phyloP scores from a whole-genome alignment of 30 jellyfish, hydroid and myxozoan genomes.

The Cassiopea xamachana region DNA sequence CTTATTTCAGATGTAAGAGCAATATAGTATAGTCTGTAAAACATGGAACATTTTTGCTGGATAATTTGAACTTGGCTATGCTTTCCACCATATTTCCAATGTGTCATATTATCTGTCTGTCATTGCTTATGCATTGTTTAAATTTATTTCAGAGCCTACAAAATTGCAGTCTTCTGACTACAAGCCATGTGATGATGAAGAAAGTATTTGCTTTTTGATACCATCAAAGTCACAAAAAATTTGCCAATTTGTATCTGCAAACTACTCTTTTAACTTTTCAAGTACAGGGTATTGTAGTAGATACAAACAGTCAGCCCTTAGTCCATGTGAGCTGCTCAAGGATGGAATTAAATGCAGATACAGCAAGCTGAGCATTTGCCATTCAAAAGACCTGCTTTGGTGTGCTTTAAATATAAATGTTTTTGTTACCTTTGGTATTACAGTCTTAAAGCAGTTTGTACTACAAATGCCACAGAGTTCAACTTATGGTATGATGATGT shows the following conservation, averaged over 20 bases:
- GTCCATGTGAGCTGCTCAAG: not conserved
- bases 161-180: not conserved
- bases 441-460: not conserved
- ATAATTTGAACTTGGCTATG: too few species aligned
- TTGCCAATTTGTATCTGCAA: not conserved
- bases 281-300: not conserved
- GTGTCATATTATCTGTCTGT: not conserved
- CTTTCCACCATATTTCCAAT: not conserved
- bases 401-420: not conserved
- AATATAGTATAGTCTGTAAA: too few species aligned
- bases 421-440: not conserved
- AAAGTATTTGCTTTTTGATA: not conserved
- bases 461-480: not conserved
- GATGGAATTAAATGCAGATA: not conserved
- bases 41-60: too few species aligned
- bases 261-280: conserved; percentile 1
- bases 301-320: not conserved
- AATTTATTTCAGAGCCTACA: not conserved
- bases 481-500: not conserved
- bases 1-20: too few species aligned
- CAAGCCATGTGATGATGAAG: not conserved
- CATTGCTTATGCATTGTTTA: not conserved
- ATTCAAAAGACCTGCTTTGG: not conserved
- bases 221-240: not conserved
- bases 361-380: not conserved